These are phyloP conservation scores for Plebejus argus DNA, from an alignment of 2,888 invertebrate species.

Conservation along the genomic window DNA sequence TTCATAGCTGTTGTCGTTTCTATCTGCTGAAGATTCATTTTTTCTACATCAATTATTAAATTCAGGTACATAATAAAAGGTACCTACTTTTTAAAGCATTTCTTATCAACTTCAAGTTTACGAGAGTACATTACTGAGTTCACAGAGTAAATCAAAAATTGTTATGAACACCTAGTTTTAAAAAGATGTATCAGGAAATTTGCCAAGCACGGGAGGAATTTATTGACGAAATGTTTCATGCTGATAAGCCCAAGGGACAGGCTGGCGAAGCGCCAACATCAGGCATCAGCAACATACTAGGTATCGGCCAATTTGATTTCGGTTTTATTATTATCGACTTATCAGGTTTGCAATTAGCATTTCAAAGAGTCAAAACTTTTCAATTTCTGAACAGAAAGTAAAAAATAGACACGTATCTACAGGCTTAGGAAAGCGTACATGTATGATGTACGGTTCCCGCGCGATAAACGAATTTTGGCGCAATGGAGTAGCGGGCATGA, in stretches of 20 bases:
- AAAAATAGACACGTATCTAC: too few relatives aligned
- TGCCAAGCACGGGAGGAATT: constrained; percentile 42
- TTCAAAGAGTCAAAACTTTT: neutral
- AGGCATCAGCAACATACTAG: constrained; percentile 45
- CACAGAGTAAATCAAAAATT: neutral
- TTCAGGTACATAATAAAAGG: neutral
- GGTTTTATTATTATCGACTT: constrained; percentile 37
- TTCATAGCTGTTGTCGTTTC: neutral
- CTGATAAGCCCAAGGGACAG: constrained; percentile 42
- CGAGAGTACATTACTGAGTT: neutral
- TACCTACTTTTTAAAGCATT: neutral
- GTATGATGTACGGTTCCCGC: too few relatives aligned
- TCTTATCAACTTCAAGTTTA: too few relatives aligned
- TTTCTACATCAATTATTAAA: neutral
- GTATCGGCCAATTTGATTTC: constrained; percentile 40
- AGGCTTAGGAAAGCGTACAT: too few relatives aligned
- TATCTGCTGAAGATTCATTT: neutral
- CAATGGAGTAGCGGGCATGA: too few relatives aligned
- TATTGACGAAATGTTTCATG: constrained; percentile 43
- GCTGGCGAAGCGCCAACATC: constrained; percentile 49
- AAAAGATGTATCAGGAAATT: constrained; percentile 31
- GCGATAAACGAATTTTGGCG: too few relatives aligned
- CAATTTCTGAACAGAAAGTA: neutral
- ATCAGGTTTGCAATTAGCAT: neutral
- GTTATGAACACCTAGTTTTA: neutral